Base-by-base conservation (phyloP, 2,888 invertebrate species). In the Aspidiotus destructor region DNA sequence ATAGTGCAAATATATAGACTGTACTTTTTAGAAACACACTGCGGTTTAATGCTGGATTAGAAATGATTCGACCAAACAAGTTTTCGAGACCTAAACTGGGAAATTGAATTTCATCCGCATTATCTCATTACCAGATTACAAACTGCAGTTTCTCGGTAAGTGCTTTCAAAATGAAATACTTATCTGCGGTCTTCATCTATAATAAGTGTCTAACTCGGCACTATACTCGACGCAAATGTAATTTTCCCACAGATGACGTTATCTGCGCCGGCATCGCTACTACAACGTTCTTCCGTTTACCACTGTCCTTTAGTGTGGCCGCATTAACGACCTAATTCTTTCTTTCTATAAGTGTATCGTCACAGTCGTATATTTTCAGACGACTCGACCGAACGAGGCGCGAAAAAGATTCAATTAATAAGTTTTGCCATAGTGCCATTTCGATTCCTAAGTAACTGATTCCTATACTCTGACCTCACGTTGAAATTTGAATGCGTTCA, bases 31-130 rank as follows among this genome's bases (percentile, higher is more conserved):
- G 15, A 55, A n/a, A 55, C n/a, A 52, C 11, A 16, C n/a, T 55
- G 10, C 15, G 17, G 55, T n/a, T 52, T 55, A 55, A 55, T 16
- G 55, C 16, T 55, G 55, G 55, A 55, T 55, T 55, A 55, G 17
- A 55, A 10, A 16, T 55, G 55, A 55, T 55, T 55, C 16, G 55
- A 16, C 10, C 55, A 55, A 55, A 55, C 55, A 55, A 55, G 55
- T 55, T 55, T 55, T 55, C 55, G n/a, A 28, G 28, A 55, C 55
- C 55, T 55, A 55, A 52, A 55, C 55, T 55, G n/a, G 28, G 55
- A 55, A 55, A 55, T 55, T 55, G 55, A 55, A 55, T 55, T 55
- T 55, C 55, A 55, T 55, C 55, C 55, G 55, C 55, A 55, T 55
- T 55, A 55, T 55, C 55, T 55, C n/a, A 7, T 55, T 55, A 55